Percentiles rank a stretch among this genome's conserved stretches.
phyloP scores from a whole-genome alignment of 2,888 invertebrate species.

The Xestoiulus laeticollis region DNA sequence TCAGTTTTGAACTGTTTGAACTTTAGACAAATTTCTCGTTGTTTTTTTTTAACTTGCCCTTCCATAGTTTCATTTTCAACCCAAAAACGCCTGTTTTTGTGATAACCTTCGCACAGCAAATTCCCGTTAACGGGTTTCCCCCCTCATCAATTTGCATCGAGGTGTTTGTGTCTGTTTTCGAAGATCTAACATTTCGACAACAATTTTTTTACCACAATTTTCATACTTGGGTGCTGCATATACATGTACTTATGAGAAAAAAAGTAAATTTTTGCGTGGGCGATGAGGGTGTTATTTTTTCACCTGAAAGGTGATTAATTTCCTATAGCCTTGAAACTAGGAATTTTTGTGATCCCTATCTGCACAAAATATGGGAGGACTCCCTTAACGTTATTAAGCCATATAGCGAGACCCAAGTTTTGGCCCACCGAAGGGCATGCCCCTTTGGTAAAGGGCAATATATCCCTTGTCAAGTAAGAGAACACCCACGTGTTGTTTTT shows the following conservation, averaged over 20 bases:
- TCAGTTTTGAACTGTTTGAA: conserved; percentile 15
- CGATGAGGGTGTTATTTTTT: conserved; percentile 11
- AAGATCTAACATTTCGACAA: conserved; percentile 23
- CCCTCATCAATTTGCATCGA: conserved; percentile 37
- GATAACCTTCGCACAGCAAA: not conserved
- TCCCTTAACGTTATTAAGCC: conserved; percentile 1
- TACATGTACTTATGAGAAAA: not conserved
- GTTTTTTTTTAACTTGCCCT: not conserved
- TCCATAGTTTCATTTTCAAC: not conserved
- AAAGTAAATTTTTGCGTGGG: conserved; percentile 2
- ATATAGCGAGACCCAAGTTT: not conserved
- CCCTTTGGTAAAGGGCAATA: conserved; percentile 21
- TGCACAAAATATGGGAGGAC: conserved; percentile 9
- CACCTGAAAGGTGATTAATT: conserved; percentile 33
- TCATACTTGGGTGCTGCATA: conserved; percentile 28
- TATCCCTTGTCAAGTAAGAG: not conserved
- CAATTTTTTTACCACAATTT: not conserved
- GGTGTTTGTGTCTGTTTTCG: conserved; percentile 11
- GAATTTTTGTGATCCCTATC: conserved; percentile 32
- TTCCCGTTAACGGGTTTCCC: conserved; percentile 8
- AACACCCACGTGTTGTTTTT: conserved; percentile 30
- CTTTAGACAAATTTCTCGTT: not conserved
- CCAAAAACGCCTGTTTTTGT: conserved; percentile 23
- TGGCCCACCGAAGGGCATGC: conserved; percentile 5
- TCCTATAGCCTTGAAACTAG: conserved; percentile 9